A percentile compares a stretch with the other conserved stretches of the same genome.
These are phyloP conservation scores for Axinella damicornis DNA, from an alignment of 37 sponge, comb jelly and placozoan species.

Conservation along the genomic window DNA sequence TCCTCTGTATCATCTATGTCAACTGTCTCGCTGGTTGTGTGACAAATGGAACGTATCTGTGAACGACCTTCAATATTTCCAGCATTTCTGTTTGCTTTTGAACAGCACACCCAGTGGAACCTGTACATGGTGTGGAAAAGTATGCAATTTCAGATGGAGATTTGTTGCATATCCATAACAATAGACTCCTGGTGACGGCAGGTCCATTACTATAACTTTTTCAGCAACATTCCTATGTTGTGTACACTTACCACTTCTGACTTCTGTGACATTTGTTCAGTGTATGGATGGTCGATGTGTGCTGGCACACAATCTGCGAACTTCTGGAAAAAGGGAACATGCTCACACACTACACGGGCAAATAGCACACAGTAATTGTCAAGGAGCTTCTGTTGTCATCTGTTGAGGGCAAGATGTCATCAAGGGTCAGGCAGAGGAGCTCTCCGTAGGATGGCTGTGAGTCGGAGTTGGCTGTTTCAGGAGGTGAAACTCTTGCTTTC, in stretches of 20 bases:
- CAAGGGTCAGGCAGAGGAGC: background rate
- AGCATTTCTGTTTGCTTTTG: conserved; percentile 10
- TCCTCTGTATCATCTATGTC: background rate
- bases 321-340: background rate
- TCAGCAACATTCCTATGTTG: no score
- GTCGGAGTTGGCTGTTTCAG: background rate
- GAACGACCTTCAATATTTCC: background rate
- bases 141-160: no score
- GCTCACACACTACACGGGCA: background rate
- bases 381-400: background rate
- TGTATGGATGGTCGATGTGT: background rate
- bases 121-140: background rate
- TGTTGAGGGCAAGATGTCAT: background rate
- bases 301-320: background rate
- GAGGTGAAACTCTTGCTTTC: background rate
- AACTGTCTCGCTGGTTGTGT: background rate
- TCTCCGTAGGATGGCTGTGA: background rate
- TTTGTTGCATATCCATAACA: no score
- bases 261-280: background rate
- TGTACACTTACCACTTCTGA: conserved; percentile 7
- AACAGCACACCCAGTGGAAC: conserved; percentile 11
- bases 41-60: background rate
- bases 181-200: no score
- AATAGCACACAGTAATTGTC: background rate
- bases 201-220: no score